Conservation (phyloP, 2,888 invertebrate genomes). For the Aporophyla lueneburgensis region DNA sequence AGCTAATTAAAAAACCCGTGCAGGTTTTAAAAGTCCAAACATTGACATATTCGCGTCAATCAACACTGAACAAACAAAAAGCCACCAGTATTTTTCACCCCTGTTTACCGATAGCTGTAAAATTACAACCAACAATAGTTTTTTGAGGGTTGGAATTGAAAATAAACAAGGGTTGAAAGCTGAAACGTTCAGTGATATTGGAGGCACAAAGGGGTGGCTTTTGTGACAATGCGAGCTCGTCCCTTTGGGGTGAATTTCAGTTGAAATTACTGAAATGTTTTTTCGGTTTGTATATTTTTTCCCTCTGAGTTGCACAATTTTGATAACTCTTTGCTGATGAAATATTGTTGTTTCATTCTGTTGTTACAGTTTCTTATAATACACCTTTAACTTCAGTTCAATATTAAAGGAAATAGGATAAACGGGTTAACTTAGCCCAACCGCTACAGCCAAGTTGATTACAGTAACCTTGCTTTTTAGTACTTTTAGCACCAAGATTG, state of each 20-base stretch:
- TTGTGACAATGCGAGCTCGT: slow-evolving; percentile 27
- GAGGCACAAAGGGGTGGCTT: slow-evolving; percentile 50
- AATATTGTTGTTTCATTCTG: neutral
- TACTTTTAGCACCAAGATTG: too few relatives aligned
- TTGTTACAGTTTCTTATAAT: too few relatives aligned
- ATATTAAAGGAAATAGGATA: too few relatives aligned
- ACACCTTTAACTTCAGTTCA: too few relatives aligned
- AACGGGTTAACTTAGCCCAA: too few relatives aligned
- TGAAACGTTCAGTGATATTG: slow-evolving; percentile 51
- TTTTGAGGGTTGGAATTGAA: slow-evolving; percentile 46
- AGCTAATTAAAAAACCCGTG: slow-evolving; percentile 13
- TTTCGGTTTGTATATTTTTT: slow-evolving; percentile 6
- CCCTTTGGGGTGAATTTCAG: slow-evolving; percentile 37
- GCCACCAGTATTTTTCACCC: neutral
- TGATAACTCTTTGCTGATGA: neutral
- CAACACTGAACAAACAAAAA: slow-evolving; percentile 29
- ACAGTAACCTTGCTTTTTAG: too few relatives aligned
- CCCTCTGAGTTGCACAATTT: neutral
- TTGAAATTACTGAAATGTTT: slow-evolving; percentile 26
- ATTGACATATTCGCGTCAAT: slow-evolving; percentile 23
- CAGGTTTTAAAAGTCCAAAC: slow-evolving; percentile 10
- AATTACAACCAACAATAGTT: slow-evolving; percentile 40
- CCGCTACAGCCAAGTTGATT: too few relatives aligned
- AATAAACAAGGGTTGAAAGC: slow-evolving; percentile 55
- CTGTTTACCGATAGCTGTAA: slow-evolving; percentile 16